Conservation (phyloP, 2,113 vertebrate genomes). For the Cromileptes altivelis region DNA sequence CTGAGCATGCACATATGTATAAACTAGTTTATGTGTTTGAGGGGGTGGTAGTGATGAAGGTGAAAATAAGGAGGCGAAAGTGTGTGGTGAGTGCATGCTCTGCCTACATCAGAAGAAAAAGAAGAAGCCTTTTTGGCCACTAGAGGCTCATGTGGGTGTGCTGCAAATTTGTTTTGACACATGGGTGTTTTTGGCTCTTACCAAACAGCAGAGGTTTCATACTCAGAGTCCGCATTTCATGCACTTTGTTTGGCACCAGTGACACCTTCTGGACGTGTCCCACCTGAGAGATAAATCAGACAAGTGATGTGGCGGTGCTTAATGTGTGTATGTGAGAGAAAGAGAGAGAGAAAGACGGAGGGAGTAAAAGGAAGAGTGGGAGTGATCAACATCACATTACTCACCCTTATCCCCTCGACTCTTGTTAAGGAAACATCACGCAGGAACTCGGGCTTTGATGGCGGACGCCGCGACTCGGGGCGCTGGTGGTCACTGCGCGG, state of each 20-base stretch:
- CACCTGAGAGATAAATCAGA: constrained; percentile 83
- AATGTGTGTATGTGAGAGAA: neutral
- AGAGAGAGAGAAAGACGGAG: neutral
- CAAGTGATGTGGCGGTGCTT: neutral
- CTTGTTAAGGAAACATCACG: constrained; percentile 84
- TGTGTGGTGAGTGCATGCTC: neutral
- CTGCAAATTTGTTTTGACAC: constrained; percentile 15
- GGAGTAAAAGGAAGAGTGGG: neutral
- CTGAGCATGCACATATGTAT: neutral
- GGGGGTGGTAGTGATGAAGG: neutral
- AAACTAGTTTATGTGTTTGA: too few species aligned
- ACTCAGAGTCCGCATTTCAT: constrained; percentile 93
- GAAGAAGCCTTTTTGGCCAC: constrained; percentile 2
- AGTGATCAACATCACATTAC: constrained; percentile 40
- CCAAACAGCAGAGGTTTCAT: constrained; percentile 96
- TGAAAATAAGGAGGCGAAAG: neutral
- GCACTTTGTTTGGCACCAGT: constrained; percentile 87
- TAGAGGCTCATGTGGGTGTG: constrained; percentile 1
- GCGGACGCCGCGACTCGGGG: constrained; percentile 47
- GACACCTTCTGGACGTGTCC: constrained; percentile 93
- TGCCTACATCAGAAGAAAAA: neutral
- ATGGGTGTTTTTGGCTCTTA: constrained; percentile 76
- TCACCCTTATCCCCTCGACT: constrained; percentile 94
- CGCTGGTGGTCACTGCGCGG: constrained; percentile 54
- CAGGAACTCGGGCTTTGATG: constrained; percentile 54